phyloP scores from a whole-genome alignment of 2,888 invertebrate genomes.

The Clepsis dumicolana region DNA sequence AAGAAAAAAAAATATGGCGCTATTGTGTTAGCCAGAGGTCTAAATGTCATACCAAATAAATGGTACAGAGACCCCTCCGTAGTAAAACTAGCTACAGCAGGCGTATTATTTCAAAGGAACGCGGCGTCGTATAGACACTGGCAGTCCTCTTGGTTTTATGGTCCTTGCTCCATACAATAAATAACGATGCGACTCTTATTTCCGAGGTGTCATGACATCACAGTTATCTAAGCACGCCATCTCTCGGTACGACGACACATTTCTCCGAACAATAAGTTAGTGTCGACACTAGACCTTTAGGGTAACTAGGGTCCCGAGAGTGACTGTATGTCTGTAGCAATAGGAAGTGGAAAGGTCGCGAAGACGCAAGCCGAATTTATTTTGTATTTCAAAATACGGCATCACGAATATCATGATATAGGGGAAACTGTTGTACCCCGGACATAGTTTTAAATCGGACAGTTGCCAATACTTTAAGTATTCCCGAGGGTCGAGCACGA shows the following conservation, averaged over 20 bases:
- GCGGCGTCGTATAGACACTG: too few species aligned
- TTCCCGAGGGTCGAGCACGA: too few species aligned
- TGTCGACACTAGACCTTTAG: constrained; percentile 35
- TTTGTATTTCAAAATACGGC: constrained; percentile 28
- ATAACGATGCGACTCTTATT: not conserved
- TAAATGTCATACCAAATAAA: too few species aligned
- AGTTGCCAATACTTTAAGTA: too few species aligned
- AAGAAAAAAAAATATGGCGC: too few species aligned
- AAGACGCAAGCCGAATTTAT: constrained; percentile 41
- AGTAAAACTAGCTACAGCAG: too few species aligned
- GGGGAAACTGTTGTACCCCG: too few species aligned
- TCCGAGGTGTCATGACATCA: constrained; percentile 16
- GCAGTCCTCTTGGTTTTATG: too few species aligned
- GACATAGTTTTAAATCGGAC: not conserved
- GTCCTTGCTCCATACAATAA: too few species aligned
- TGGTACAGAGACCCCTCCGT: too few species aligned
- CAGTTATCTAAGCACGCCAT: constrained; percentile 38
- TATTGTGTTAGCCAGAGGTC: too few species aligned
- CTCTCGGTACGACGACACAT: constrained; percentile 29
- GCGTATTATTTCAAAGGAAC: too few species aligned
- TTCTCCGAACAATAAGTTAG: constrained; percentile 41
- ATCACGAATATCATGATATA: not conserved
- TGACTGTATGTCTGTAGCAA: constrained; percentile 28
- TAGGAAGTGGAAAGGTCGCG: constrained; percentile 34
- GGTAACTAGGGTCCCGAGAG: constrained; percentile 38